These are phyloP conservation scores for Clarias gariepinus DNA, from an alignment of 2,113 vertebrate genomes.

Conservation along the genomic window DNA sequence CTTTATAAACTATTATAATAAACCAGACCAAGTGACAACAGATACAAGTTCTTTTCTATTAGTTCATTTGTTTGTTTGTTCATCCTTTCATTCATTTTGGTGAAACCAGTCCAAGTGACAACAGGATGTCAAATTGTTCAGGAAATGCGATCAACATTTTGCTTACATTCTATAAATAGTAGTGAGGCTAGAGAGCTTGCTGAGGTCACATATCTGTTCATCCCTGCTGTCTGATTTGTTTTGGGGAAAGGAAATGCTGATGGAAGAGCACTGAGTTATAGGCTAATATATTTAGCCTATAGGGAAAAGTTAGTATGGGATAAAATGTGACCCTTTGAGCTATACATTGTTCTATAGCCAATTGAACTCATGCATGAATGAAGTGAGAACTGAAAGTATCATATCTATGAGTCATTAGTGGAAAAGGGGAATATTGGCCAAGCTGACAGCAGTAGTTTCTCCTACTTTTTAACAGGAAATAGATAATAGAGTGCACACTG, in stretches of 20 bases:
- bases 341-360: conserved; percentile 21
- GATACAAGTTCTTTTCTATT: neutral
- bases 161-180: conserved; percentile 41
- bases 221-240: conserved; percentile 28
- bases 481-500: neutral
- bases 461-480: neutral
- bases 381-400: conserved; percentile 50
- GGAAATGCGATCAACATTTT: conserved; percentile 37
- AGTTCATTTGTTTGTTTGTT: neutral
- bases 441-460: conserved; percentile 27
- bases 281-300: conserved; percentile 54
- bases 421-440: conserved; percentile 44
- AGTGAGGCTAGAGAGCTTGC: conserved; percentile 30
- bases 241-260: conserved; percentile 28
- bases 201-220: conserved; percentile 36
- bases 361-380: conserved; percentile 39
- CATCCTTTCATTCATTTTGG: neutral
- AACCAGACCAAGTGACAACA: neutral
- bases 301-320: conserved; percentile 48
- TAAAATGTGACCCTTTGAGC: conserved; percentile 44
- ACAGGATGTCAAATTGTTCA: conserved; percentile 35
- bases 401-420: conserved; percentile 28
- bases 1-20: neutral
- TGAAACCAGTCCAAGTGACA: conserved; percentile 7
- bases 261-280: conserved; percentile 44